These are phyloP conservation scores for Oryzias dopingdopingensis DNA, from an alignment of 2,797 vertebrate species.

Conservation along the genomic window DNA sequence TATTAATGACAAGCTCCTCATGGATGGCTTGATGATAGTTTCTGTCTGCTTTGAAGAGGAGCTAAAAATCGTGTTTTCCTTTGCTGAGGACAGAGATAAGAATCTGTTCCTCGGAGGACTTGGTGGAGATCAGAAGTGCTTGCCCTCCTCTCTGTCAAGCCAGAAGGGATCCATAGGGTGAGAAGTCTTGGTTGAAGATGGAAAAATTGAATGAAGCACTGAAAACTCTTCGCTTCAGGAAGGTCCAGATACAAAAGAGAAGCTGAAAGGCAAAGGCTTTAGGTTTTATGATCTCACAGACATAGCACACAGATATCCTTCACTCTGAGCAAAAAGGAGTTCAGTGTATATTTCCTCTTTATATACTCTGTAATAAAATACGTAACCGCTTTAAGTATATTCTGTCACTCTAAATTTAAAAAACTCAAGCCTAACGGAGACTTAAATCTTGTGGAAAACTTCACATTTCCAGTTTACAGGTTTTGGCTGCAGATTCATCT, in stretches of 20 bases:
- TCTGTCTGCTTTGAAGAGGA: constrained; percentile 71
- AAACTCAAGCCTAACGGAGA: constrained; percentile 9
- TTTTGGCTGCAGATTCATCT: constrained; percentile 34
- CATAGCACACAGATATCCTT: constrained; percentile 33
- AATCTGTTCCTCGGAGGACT: constrained; percentile 55
- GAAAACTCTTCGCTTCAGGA: constrained; percentile 33
- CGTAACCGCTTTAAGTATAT: constrained; percentile 22
- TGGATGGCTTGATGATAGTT: constrained; percentile 70
- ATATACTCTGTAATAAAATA: constrained; percentile 7
- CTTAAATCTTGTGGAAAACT: constrained; percentile 32
- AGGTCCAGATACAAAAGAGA: constrained; percentile 43
- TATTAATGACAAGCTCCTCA: constrained; percentile 75
- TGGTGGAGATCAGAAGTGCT: constrained; percentile 64
- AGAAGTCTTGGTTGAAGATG: constrained; percentile 41
- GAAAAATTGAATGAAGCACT: constrained; percentile 41
- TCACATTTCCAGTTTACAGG: constrained; percentile 42
- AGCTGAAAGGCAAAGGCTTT: constrained; percentile 22
- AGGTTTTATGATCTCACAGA: constrained; percentile 12
- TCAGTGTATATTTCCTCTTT: not conserved
- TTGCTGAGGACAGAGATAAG: constrained; percentile 69
- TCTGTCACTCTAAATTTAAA: constrained; percentile 22
- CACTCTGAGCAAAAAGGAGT: constrained; percentile 23
- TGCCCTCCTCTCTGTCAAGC: constrained; percentile 44
- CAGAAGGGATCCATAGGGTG: constrained; percentile 36
- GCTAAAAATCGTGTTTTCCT: constrained; percentile 66